Evolutionary conservation across 2,888 invertebrate species (phyloP), one percentile per base, ranked within the genome.

Genomic region (Malachius bipustulatus): DNA sequence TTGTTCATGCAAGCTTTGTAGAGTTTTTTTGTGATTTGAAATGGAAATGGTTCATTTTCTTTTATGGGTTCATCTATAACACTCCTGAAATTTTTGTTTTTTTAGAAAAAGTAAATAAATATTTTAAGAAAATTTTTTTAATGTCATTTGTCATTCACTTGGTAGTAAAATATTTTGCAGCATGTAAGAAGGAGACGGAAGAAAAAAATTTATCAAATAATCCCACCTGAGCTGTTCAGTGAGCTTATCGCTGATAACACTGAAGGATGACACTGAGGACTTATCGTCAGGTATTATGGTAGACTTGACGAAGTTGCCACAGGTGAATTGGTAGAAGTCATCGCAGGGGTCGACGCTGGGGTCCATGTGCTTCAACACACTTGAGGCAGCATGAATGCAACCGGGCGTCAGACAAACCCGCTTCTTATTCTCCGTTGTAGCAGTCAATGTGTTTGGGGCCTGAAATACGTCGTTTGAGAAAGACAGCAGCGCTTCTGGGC

Each of bases 1-100:
- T 79, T 77, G 57, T 91, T 87, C 77, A 90, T 83, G 63, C 93
- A 93, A 33, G 88, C 77, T 51, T 74, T 73, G 66, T 87, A 93
- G 41, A 91, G 65, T 13, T 77, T 75, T 59, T 89, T 89, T 10
- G 83, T 82, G 38, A 88, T 72, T 35, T 64, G 69, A 56, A 85
- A 82, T 0, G 83, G 80, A 45, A 71, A 71, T 0, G 78, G 75
- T 45, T 82, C 82, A 10, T 69, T 62, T 1, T 65, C 60, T 35
- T 61, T 50, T 3, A 72, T 61, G 0, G 77, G 73, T 46, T 77
- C 77, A 44, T 82, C 82, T 28, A 83, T 70, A 47, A 82, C 70
- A 1, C 70, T 63, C 13, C n/a, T n/a, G n/a, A n/a, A n/a, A n/a
- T 81, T 42, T 8, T 24, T 8, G n/a, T 8, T n/a, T n/a, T n/a